A percentile compares a stretch with the other conserved stretches of the same genome.
Conservation (phyloP, 2,113 vertebrate genomes). For the Hirundichthys speculiger region DNA sequence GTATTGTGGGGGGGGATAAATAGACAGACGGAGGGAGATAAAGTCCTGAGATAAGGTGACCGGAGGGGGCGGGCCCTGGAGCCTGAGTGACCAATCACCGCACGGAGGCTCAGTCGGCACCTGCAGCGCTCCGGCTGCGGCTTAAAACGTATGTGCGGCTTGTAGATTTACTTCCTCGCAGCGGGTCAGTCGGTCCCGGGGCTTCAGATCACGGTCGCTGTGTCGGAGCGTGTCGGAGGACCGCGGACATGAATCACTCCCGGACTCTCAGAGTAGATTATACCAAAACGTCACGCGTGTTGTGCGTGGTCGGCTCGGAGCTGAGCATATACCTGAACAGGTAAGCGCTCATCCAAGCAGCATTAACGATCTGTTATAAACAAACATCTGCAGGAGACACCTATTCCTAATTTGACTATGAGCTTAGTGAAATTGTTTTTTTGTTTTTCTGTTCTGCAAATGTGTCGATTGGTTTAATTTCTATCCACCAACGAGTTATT, state of each 20-base stretch:
- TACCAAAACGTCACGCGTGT: not conserved
- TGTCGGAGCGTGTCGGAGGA: not conserved
- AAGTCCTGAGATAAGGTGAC: no score
- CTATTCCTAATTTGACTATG: no score
- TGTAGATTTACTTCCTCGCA: not conserved
- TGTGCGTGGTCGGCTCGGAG: constrained; percentile 72
- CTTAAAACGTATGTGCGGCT: not conserved
- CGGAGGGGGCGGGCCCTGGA: not conserved
- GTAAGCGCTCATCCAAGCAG: constrained; percentile 30
- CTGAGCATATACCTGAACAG: constrained; percentile 66
- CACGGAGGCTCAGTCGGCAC: not conserved
- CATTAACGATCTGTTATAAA: no score
- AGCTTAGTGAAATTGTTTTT: no score
- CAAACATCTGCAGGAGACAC: no score
- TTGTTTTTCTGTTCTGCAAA: no score
- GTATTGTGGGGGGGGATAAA: no score
- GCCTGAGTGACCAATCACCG: constrained; percentile 46
- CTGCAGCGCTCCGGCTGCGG: constrained; percentile 1
- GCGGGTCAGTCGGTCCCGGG: not conserved
- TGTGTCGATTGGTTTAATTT: no score
- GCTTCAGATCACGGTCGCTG: not conserved
- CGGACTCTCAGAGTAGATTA: constrained; percentile 71
- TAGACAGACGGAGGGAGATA: no score
- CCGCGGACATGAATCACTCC: constrained; percentile 47
- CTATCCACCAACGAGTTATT: no score